Percentiles rank a stretch among this genome's conserved stretches.
Conservation (phyloP, 23 tunicate species). For the Styela plicata region DNA sequence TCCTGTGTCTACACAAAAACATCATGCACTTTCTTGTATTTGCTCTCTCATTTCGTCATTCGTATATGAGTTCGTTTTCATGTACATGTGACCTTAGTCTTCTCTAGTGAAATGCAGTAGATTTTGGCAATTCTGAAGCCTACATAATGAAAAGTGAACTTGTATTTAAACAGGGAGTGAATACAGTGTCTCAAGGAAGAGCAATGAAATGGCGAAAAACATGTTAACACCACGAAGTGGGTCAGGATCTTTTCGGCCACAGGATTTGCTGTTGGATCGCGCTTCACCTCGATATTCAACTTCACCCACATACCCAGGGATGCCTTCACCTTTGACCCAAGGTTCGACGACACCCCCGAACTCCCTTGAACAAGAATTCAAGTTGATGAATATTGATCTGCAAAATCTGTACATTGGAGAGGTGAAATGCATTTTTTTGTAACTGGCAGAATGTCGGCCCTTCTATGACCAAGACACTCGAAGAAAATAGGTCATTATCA, state of each 20-base stretch:
- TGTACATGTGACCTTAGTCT: too few species aligned
- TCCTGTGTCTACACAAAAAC: too few species aligned
- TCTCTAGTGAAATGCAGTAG: too few species aligned
- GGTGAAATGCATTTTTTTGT: slow-evolving; percentile 20
- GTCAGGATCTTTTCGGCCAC: neutral
- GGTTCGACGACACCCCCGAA: slow-evolving; percentile 11
- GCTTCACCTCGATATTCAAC: neutral
- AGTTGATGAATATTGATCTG: slow-evolving; percentile 39
- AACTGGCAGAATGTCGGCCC: too few species aligned
- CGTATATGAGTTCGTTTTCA: too few species aligned
- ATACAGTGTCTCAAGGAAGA: neutral
- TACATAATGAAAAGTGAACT: too few species aligned
- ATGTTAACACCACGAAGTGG: neutral
- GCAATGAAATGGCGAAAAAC: neutral
- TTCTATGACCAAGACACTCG: too few species aligned
- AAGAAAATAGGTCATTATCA: too few species aligned
- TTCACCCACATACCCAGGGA: neutral
- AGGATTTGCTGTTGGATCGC: neutral
- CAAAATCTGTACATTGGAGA: slow-evolving; percentile 49
- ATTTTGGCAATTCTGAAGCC: too few species aligned
- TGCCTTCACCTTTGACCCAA: slow-evolving; percentile 5
- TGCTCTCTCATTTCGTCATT: too few species aligned
- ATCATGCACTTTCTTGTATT: too few species aligned
- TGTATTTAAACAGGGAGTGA: slow-evolving; percentile 1
- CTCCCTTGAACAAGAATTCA: slow-evolving; percentile 62